Base-by-base conservation (phyloP, 2,113 vertebrate species). In the Lathamus discolor region DNA sequence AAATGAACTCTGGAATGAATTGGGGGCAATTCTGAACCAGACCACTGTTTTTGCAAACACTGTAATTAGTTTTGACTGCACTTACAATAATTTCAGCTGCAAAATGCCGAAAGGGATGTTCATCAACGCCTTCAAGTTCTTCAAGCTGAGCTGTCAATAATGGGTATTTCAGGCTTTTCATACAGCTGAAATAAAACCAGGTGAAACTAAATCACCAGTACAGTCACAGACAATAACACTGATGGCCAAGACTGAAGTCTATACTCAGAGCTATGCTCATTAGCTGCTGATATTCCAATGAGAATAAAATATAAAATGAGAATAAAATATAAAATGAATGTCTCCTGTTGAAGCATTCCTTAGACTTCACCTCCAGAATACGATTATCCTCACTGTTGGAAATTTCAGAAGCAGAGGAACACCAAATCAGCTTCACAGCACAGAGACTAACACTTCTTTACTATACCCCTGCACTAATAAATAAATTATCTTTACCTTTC, bases 1-100 rank as follows among this genome's bases (percentile, higher is more conserved):
- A 90, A 92, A 61, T 48, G 28, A 89, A 37, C 23, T 64, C 44
- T 28, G 74, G 19, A 91, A 92, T 1, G 0, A 85, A 44, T 11
- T 33, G 13, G 3, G 80, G 41, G 29, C 39, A 52, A 35, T 54
- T 73, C 41, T 67, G 62, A 82, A 67, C 13, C 19, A 37, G 31
- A 79, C 4, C 37, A 63, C 35, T 69, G 52, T 16, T 39, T 86
- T 51, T 73, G 52, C 81, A 85, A 62, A 41, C 57, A 27, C 13
- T 28, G 27, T 9, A 24, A 73, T 67, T 69, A 23, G 33, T 72
- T 78, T 15, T 17, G 17, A 83, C 29, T 39, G 20, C 73, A 97
- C 97, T 98, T 97, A 99, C 99, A 97, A 99, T 93, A 87, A 99
- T 99, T 86, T 98, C 98, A 77, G 95, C 87, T 66, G 99, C 99